Percentiles rank a stretch among this genome's conserved stretches.
These are phyloP conservation scores for Flabesymbios commensalis DNA, from an alignment of 2,888 invertebrate species.

Conservation along the genomic window DNA sequence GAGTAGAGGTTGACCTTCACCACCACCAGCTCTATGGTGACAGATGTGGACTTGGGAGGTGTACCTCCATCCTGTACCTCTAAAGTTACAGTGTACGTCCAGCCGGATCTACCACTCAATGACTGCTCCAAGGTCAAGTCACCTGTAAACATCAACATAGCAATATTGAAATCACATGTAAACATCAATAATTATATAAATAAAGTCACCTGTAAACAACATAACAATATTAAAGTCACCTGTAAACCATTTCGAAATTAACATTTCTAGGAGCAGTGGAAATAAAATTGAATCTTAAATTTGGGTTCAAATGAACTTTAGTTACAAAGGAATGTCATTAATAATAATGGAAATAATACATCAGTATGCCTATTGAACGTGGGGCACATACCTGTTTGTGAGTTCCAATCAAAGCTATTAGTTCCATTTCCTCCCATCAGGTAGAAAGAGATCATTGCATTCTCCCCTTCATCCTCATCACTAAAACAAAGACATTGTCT, in stretches of 20 bases:
- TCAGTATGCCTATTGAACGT: too few species aligned
- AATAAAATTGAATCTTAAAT: too few species aligned
- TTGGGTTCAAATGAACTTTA: too few species aligned
- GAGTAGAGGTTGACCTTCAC: slow-evolving; percentile 81
- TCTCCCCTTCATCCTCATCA: slow-evolving; percentile 55
- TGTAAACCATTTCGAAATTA: too few species aligned
- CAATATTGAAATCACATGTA: background rate
- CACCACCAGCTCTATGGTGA: slow-evolving; percentile 64
- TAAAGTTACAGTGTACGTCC: slow-evolving; percentile 71
- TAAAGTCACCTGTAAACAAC: too few species aligned
- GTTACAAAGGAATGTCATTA: too few species aligned
- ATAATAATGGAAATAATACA: too few species aligned
- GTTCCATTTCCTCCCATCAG: slow-evolving; percentile 73
- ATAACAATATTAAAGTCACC: too few species aligned
- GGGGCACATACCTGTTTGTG: slow-evolving; percentile 70
- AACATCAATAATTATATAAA: background rate
- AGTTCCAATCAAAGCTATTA: slow-evolving; percentile 74
- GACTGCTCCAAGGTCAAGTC: slow-evolving; percentile 72
- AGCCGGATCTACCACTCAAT: slow-evolving; percentile 63
- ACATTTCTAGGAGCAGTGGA: too few species aligned
- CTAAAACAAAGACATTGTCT: too few species aligned
- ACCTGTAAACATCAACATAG: slow-evolving; percentile 64
- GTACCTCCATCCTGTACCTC: slow-evolving; percentile 85
- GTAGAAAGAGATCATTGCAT: slow-evolving; percentile 17
- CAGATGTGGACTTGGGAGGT: slow-evolving; percentile 81